A percentile compares a stretch with the other conserved stretches of the same genome.
Evolutionary conservation across 2,888 invertebrate genomes (phyloP).

Genomic region (Amphiduros pacificus): DNA sequence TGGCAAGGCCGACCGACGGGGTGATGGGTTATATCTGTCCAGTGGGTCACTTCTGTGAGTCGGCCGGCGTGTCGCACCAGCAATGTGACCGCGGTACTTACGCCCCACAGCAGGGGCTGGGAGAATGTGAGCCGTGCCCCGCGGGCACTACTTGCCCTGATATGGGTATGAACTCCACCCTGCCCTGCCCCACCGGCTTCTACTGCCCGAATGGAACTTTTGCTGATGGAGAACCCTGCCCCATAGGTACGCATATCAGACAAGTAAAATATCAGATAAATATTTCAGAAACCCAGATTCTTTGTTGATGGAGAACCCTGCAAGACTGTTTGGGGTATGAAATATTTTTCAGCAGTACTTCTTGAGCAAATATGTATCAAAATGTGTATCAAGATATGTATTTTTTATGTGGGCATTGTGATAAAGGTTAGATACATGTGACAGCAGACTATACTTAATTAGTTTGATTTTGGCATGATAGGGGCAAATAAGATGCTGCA

Average conservation of each 20-base stretch:
- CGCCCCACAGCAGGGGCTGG: conserved; percentile 34
- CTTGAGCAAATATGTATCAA: not conserved
- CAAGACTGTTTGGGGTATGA: too few relatives aligned
- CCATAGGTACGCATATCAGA: conserved; percentile 36
- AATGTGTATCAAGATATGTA: not conserved
- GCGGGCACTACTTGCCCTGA: conserved; percentile 49
- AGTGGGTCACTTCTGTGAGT: conserved; percentile 49
- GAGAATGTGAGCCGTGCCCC: conserved; percentile 43
- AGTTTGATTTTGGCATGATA: too few relatives aligned
- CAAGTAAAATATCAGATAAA: not conserved
- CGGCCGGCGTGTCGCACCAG: conserved; percentile 40
- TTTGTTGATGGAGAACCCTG: too few relatives aligned
- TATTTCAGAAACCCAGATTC: not conserved
- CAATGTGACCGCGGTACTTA: conserved; percentile 45
- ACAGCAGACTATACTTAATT: too few relatives aligned
- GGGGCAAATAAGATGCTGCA: too few relatives aligned
- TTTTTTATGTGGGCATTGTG: too few relatives aligned
- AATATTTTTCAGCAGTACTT: not conserved
- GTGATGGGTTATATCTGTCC: conserved; percentile 53
- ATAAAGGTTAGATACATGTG: too few relatives aligned
- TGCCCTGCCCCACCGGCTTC: conserved; percentile 48
- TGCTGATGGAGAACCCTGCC: conserved; percentile 49
- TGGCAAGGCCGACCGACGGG: conserved; percentile 44
- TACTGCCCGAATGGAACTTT: conserved; percentile 52
- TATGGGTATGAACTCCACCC: conserved; percentile 47